A percentile compares a stretch with the other conserved stretches of the same genome.
phyloP scores from a whole-genome alignment of 35 echinoderm and acorn worm genomes.

The Strongylocentrotus purpuratus region DNA sequence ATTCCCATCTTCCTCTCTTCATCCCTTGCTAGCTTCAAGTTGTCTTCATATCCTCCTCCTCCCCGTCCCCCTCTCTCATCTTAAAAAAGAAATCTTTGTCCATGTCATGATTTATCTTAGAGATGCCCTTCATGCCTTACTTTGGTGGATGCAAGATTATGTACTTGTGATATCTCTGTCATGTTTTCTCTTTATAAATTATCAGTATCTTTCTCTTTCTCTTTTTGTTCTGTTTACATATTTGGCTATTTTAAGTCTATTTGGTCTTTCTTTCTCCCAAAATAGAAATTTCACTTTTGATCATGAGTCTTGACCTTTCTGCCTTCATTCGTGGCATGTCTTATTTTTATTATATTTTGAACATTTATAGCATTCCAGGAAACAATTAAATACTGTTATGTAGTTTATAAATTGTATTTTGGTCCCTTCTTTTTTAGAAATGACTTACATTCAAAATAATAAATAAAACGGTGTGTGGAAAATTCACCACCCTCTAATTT shows the following conservation, averaged over 20 bases:
- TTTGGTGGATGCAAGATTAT: background rate
- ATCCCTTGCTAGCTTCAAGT: background rate
- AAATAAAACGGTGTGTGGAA: background rate
- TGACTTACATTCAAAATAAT: too few relatives aligned
- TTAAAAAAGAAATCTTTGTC: too few relatives aligned
- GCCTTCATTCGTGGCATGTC: background rate
- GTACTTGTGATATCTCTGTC: background rate
- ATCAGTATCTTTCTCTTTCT: background rate
- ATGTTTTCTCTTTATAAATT: background rate
- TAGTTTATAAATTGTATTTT: too few relatives aligned
- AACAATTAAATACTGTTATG: too few relatives aligned
- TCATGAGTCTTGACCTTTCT: background rate
- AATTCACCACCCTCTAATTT: background rate
- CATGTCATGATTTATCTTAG: background rate
- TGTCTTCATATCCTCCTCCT: background rate
- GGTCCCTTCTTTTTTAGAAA: too few relatives aligned
- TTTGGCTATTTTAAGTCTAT: background rate
- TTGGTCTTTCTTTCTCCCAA: background rate
- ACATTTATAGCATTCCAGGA: too few relatives aligned
- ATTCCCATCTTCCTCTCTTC: background rate
- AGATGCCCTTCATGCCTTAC: background rate
- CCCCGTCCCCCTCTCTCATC: background rate
- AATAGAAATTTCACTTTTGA: background rate
- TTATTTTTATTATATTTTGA: too few relatives aligned
- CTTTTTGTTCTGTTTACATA: background rate